These are phyloP conservation scores for Amphipyra tragopoginis DNA, from an alignment of 2,888 invertebrate species.

Conservation along the genomic window DNA sequence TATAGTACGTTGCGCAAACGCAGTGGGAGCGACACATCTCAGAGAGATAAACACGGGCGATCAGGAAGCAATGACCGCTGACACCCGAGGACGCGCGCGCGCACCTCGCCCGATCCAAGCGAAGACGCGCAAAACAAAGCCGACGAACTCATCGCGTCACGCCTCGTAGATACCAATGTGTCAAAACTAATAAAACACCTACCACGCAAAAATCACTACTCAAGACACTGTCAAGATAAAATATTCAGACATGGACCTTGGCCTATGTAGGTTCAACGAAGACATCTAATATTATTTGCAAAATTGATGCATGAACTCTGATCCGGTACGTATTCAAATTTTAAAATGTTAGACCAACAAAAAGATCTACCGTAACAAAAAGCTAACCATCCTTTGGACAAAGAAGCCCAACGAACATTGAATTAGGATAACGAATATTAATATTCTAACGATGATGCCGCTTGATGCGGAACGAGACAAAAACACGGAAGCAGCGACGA, in stretches of 20 bases:
- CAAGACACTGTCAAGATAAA: slow-evolving; percentile 36
- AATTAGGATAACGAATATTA: slow-evolving; percentile 77
- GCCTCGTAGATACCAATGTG: slow-evolving; percentile 27
- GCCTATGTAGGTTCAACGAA: slow-evolving; percentile 48
- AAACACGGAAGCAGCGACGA: slow-evolving; percentile 83
- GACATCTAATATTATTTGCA: slow-evolving; percentile 41
- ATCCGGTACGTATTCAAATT: slow-evolving; percentile 62
- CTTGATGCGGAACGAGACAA: slow-evolving; percentile 81
- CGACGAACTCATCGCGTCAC: slow-evolving; percentile 61
- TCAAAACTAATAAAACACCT: slow-evolving; percentile 41
- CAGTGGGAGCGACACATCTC: slow-evolving; percentile 63
- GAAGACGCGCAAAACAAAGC: slow-evolving; percentile 57
- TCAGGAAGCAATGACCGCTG: slow-evolving; percentile 86
- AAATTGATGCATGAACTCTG: slow-evolving; percentile 48
- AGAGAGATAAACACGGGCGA: slow-evolving; percentile 68
- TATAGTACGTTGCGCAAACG: slow-evolving; percentile 74
- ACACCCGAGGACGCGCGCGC: slow-evolving; percentile 68
- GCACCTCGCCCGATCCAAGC: slow-evolving; percentile 22
- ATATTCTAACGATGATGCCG: slow-evolving; percentile 81
- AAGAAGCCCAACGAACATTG: slow-evolving; percentile 64
- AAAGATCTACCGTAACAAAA: slow-evolving; percentile 66
- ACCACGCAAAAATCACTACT: slow-evolving; percentile 27
- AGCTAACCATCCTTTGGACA: slow-evolving; percentile 67
- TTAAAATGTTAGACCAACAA: slow-evolving; percentile 62
- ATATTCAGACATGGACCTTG: slow-evolving; percentile 50